Evolutionary conservation across 2,797 vertebrate species (phyloP), one percentile per base, ranked within the genome.

Genomic region (Melanotaenia parkinsoni): DNA sequence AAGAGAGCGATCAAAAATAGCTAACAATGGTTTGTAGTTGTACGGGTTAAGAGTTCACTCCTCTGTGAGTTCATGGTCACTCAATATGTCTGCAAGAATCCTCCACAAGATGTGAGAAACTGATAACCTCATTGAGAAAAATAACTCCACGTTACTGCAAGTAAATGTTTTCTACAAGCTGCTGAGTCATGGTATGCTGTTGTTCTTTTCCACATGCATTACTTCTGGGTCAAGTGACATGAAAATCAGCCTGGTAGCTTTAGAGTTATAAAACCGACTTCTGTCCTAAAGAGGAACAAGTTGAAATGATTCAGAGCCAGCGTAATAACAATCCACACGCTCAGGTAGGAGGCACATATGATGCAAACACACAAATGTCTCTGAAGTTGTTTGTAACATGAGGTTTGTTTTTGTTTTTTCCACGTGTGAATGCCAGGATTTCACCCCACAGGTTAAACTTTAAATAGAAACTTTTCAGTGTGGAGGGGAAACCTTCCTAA

Each of bases 381-480:
- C 38, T 16, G 38, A 43, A 75, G 63, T 58, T 12, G 28, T 32
- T 32, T 66, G 35, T 45, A 12, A 14, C 35, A 37, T 37, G 43
- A 71, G 74, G 32, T 79, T 76, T 62, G 45, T 30, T 33, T 33
- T 33, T 1, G 6, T 33, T 33, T 74, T 57, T 60, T 81, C 82
- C 51, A 67, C 78, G 59, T 65, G 74, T 75, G 72, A 8, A 0
- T 60, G 65, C 12, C 16, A 50, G 38, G 53, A 80, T 66, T 61
- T 45, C 56, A 67, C 56, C 63, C 28, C 43, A 71, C 1, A 33
- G n/a, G 60, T 67, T 65, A 4, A 28, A 59, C 77, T 85, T 66
- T 81, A 85, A 89, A 86, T 77, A 86, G 78, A 83, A 57, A 33
- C 58, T 30, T 68, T 81, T 56, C 66, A 66, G n/a, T n/a, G 70